Base-by-base conservation (phyloP, 2,888 invertebrate genomes). In the Dasypogon diadema region DNA sequence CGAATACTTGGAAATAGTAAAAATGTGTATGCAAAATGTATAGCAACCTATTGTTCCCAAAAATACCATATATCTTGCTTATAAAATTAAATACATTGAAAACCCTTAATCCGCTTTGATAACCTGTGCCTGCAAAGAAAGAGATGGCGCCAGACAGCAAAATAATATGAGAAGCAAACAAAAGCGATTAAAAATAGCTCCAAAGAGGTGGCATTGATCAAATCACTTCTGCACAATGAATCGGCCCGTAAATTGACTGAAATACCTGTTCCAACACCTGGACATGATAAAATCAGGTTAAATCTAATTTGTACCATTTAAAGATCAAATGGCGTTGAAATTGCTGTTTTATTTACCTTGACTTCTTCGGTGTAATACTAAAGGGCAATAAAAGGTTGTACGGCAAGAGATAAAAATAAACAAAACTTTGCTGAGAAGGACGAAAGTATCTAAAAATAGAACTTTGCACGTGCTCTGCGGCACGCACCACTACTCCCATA, bases 361-460 rank as follows among this genome's bases (percentile, higher is more conserved):
- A 42, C 2, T 3, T 5, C 65, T 14, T 24, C 22, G n/a, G 14
- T 65, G 26, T 5, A 5, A n/a, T 22, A 34, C 6, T 16, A 14
- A 48, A 65, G 24, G 48, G 24, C 48, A 24, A 21, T 22, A 16
- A 60, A 34, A 8, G 16, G 18, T n/a, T 60, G 0, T 22, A 12
- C 10, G 8, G 42, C 2, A 16, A 58, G 30, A 30, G 58, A 26
- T 58, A 18, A 18, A 60, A 60, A 60, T 60, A 60, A 5, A 37
- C 21, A 12, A 30, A 26, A 37, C 18, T 30, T 21, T 24, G 4
- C 42, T 4, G 22, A 16, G 37, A 22, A 48, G 24, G 48, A 8
- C 24, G 22, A 48, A n/a, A 8, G 2, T 46, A 26, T 26, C 65
- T 65, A 65, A 65, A 48, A 65, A 65, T 65, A 65, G 46, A 51